These are phyloP conservation scores for Zaprionus camerounensis DNA, from an alignment of 1,140 invertebrate genomes.

Conservation along the genomic window DNA sequence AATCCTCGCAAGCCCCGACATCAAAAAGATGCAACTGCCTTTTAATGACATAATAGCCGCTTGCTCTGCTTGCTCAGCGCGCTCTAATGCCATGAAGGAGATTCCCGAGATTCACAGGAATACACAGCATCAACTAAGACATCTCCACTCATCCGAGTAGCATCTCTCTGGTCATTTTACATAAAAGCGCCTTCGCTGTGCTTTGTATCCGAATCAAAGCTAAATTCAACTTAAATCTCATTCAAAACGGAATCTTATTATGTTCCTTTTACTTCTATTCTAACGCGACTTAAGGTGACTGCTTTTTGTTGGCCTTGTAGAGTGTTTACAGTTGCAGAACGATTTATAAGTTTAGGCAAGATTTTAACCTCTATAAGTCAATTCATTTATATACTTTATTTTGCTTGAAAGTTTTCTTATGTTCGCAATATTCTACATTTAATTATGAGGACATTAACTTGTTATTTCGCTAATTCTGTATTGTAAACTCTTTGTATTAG, in stretches of 20 bases:
- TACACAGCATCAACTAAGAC: conserved; percentile 9
- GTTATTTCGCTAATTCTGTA: too few species aligned
- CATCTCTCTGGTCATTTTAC: conserved; percentile 5
- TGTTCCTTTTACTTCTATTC: background rate
- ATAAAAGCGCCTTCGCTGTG: conserved; percentile 1
- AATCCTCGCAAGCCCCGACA: conserved; percentile 25
- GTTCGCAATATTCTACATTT: too few species aligned
- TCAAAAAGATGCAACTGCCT: conserved; percentile 63
- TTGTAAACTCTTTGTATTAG: too few species aligned
- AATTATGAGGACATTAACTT: too few species aligned
- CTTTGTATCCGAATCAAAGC: background rate
- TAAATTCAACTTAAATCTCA: conserved; percentile 8
- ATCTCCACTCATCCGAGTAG: background rate
- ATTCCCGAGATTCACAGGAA: conserved; percentile 1
- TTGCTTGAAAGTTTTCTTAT: too few species aligned
- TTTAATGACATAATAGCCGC: conserved; percentile 53
- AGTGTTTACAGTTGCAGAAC: too few species aligned
- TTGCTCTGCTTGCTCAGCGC: conserved; percentile 23
- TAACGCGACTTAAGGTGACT: background rate
- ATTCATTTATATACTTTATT: too few species aligned
- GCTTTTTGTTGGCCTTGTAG: background rate
- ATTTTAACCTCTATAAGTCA: too few species aligned
- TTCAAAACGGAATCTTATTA: conserved; percentile 16
- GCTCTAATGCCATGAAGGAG: conserved; percentile 35
- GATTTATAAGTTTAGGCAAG: too few species aligned